Evolutionary conservation across 2,797 vertebrate genomes (phyloP), one percentile per base, ranked within the genome.

Genomic region (Ambastaia sidthimunki): DNA sequence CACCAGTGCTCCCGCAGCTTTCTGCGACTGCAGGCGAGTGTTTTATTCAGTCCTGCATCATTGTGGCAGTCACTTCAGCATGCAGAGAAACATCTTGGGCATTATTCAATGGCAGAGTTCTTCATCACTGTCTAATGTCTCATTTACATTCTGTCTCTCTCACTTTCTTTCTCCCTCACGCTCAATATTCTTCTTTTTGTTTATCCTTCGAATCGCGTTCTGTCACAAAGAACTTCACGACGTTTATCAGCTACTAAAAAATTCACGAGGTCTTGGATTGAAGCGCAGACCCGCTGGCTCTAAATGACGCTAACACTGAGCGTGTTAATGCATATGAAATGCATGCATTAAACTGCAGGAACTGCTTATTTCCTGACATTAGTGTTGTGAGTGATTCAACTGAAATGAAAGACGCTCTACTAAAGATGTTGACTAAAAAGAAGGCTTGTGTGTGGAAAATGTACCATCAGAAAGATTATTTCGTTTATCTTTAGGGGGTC

Each of bases 11-110:
- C 15, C 9, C 23, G 7, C 13, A 16, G 54, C 57, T 47, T 82
- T 80, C 59, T 31, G 47, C n/a, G 62, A 76, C 66, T 82, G 48
- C 52, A 74, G 71, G 74, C 75, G 21, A 80, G 83, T 83, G 78
- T 84, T 87, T 86, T 82, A 87, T 86, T 86, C 65, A 85, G 65
- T 48, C 37, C 41, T 34, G 66, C 66, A 48, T 71, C 73, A 54
- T 83, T 47, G 55, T 59, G 21, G 15, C 73, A 81, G 68, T 55
- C 73, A 59, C 55, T 57, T 60, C 18, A 4, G 31, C 52, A 71
- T 72, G 54, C 21, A 78, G 19, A 54, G 71, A 71, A 63, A 72
- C 3, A 3, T 77, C 78, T 76, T 41, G 7, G 37, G 31, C 71
- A 85, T 86, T 70, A 86, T 76, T 73, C 74, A 66, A 21, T 4